These are phyloP conservation scores for Trachemys scripta DNA, from an alignment of 2,113 vertebrate genomes.

Conservation along the genomic window DNA sequence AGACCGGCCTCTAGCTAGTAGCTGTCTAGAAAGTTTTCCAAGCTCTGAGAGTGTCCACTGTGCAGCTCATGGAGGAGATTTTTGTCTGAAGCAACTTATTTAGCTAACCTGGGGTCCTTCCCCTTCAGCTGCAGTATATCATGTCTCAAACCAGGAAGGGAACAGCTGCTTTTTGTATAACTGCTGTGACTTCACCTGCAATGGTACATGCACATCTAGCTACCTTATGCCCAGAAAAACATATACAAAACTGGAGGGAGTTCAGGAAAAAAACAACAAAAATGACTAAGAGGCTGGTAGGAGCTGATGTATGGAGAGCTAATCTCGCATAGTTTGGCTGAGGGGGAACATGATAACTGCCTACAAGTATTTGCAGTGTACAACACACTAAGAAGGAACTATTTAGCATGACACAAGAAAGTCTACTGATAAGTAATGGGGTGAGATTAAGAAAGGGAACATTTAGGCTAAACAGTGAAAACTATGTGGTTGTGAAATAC, in stretches of 20 bases:
- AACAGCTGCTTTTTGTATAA: not conserved
- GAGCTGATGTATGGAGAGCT: not conserved
- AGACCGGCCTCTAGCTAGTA: not conserved
- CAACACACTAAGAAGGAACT: not conserved
- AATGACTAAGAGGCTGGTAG: not conserved
- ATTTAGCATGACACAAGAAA: not conserved
- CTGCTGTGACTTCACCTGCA: constrained; percentile 3
- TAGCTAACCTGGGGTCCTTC: constrained; percentile 27
- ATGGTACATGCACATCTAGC: not conserved
- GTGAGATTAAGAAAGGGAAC: not conserved
- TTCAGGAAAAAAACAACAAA: not conserved
- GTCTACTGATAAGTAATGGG: not conserved
- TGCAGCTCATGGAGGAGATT: not conserved
- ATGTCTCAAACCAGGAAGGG: constrained; percentile 18
- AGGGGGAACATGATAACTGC: not conserved
- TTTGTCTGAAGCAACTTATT: constrained; percentile 1
- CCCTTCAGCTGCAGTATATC: not conserved
- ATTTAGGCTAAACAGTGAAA: not conserved
- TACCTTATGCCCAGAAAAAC: not conserved
- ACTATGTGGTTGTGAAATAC: constrained; percentile 30
- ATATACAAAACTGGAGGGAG: not conserved
- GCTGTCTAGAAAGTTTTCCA: not conserved
- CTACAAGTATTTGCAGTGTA: not conserved
- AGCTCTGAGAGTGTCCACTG: not conserved
- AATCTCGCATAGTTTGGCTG: not conserved